These are phyloP conservation scores for Sylvilagus floridanus DNA, from an alignment of 2,797 vertebrate genomes.

Conservation along the genomic window DNA sequence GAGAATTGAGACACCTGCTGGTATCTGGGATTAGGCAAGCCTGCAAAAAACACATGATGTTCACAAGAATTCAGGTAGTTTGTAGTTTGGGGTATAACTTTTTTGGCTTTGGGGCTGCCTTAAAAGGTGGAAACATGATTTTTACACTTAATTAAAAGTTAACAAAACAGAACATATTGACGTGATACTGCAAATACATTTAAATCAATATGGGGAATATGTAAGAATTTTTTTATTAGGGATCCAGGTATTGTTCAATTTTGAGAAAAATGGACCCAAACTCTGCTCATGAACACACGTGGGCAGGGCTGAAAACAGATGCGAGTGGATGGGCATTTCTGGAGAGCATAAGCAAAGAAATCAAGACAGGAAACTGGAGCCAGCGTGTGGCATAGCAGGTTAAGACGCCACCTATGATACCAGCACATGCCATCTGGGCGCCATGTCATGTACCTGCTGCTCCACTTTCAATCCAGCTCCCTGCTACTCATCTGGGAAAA, in stretches of 20 bases:
- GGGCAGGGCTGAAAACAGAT: background rate
- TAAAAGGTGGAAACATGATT: background rate
- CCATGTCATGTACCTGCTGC: too few relatives aligned
- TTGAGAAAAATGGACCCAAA: background rate
- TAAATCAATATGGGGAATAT: constrained; percentile 19
- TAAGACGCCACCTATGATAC: too few relatives aligned
- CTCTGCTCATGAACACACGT: background rate
- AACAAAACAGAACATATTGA: background rate
- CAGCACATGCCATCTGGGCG: too few relatives aligned
- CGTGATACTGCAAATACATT: background rate
- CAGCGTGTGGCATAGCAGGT: too few relatives aligned
- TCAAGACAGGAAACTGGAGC: background rate
- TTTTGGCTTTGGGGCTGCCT: background rate
- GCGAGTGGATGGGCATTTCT: background rate
- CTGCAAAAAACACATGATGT: background rate
- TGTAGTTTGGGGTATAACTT: background rate
- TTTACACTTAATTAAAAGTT: background rate
- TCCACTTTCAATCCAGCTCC: too few relatives aligned
- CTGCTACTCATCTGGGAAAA: too few relatives aligned
- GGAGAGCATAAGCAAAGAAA: background rate
- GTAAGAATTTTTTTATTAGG: background rate
- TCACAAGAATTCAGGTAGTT: background rate
- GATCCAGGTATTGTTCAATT: constrained; percentile 22
- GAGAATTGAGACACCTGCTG: background rate
- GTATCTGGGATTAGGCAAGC: background rate